Conservation (phyloP, 2,113 vertebrate genomes). For the Bothrops jararaca region DNA sequence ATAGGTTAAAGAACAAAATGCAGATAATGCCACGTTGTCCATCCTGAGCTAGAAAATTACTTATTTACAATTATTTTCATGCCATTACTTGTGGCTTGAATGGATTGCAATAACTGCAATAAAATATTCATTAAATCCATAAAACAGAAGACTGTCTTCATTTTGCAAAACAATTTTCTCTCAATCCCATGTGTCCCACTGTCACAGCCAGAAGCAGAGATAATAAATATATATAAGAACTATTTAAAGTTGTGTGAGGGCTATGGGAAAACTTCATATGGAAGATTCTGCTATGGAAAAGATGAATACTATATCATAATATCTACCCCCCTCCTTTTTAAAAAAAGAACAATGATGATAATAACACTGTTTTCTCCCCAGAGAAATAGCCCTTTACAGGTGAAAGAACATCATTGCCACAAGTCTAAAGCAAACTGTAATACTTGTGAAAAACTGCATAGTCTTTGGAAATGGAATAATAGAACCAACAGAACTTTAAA, state of each 20-base stretch:
- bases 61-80: neutral
- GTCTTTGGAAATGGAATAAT: conserved; percentile 59
- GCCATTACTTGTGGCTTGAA: neutral
- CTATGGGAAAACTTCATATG: neutral
- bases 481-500: conserved; percentile 61
- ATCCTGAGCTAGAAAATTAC: neutral
- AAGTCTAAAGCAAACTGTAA: conserved; percentile 59
- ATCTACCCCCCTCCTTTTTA: neutral
- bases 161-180: neutral
- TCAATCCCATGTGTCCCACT: neutral
- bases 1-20: neutral
- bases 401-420: conserved; percentile 48
- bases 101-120: neutral
- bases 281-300: neutral
- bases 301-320: rapidly evolving
- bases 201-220: neutral
- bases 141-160: neutral
- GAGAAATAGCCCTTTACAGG: conserved; percentile 34
- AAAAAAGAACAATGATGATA: neutral
- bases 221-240: neutral
- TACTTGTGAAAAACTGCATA: conserved; percentile 30
- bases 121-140: neutral
- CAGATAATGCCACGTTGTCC: neutral
- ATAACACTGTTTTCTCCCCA: conserved; percentile 51
- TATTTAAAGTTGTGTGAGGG: neutral